Base-by-base conservation (phyloP, 2,888 invertebrate genomes). In the Drosophila paranaensis region DNA sequence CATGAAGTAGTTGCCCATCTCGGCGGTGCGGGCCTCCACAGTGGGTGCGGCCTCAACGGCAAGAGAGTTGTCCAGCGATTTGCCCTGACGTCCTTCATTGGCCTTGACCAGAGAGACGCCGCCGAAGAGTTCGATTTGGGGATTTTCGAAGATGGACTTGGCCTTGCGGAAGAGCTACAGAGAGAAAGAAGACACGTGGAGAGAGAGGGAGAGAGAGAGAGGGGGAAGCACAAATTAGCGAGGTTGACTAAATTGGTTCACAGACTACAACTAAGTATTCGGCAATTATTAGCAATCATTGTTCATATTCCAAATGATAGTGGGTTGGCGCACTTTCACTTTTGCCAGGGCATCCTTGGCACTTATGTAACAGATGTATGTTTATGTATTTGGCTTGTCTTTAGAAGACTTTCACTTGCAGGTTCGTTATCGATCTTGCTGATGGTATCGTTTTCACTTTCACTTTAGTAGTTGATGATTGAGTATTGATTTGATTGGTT, bases 141-240 rank as follows among this genome's bases (percentile, higher is more conserved):
- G 94, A 90, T 93, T 94, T 58, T 93, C 94, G 87, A 95, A 95
- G 90, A 95, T 93, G 37, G 94, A 93, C 88, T 93, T 94, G 48
- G 95, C 94, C 82, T 93, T 94, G 70, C 94, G 93, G 93, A 93
- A 95, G 67, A 95, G 91, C 93, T 93, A 84, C 66, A 90, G 81
- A 60, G 64, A 71, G 65, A 61, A 33, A 63, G 11, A 60, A 62
- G 45, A 60, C 48, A 30, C 30, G 6, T 27, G 9, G 16, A 63
- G 35, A 53, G 48, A 61, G 30, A 11, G 27, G 16, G 11, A 16
- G 30, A 33, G 62, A 57, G 13, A 68, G 37, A 53, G 45, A 39
- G 48, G 33, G 56, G 57, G 60, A 58, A 50, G 46, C 71, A 65
- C 71, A 74, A 50, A 77, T 81, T 81, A 78, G 77, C 77, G 42